phyloP scores from a whole-genome alignment of 2,113 vertebrate species.

The Hemicordylus capensis region DNA sequence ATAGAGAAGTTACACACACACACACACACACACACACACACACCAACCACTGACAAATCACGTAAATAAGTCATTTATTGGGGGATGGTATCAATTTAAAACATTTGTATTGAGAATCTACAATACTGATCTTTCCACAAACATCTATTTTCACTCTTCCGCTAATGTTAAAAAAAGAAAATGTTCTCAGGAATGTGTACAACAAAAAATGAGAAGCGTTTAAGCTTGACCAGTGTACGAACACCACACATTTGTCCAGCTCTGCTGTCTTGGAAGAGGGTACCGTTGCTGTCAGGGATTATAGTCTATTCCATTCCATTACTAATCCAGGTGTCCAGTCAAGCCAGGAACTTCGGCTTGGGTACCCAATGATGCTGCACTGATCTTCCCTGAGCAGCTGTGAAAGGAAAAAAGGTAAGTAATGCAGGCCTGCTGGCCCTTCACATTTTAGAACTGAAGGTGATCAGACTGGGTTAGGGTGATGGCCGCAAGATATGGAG shows the following conservation, averaged over 20 bases:
- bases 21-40: no score
- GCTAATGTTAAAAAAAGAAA: background rate
- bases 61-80: constrained; percentile 47
- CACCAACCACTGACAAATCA: background rate
- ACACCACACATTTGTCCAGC: background rate
- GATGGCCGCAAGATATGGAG: background rate
- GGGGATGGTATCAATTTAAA: constrained; percentile 11
- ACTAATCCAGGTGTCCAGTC: constrained; percentile 15
- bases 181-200: background rate
- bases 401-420: constrained; percentile 29
- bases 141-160: constrained; percentile 10
- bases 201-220: constrained; percentile 4
- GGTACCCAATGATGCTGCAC: background rate
- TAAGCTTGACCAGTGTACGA: background rate
- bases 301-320: constrained; percentile 22
- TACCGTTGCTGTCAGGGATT: background rate
- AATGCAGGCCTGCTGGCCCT: background rate
- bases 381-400: constrained; percentile 3
- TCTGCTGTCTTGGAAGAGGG: background rate
- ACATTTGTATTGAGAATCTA: constrained; percentile 16
- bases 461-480: no score
- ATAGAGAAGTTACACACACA: no score
- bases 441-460: background rate
- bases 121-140: constrained; percentile 10
- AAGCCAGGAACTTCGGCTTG: constrained; percentile 33